Conservation (phyloP, 2,888 invertebrate species). For the Polyommatus iphigenia region DNA sequence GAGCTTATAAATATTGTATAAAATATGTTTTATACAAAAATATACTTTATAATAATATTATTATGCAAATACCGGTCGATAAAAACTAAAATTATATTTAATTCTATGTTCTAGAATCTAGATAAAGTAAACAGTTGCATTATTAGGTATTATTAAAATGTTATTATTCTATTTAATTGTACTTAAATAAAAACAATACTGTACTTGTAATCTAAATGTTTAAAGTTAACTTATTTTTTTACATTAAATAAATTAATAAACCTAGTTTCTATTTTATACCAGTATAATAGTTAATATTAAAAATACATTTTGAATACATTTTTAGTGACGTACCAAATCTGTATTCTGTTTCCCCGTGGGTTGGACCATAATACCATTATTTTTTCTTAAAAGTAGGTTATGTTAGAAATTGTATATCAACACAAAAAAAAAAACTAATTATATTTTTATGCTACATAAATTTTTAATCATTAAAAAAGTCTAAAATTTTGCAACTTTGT, state of each 20-base stretch:
- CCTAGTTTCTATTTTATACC: no score
- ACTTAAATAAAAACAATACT: no score
- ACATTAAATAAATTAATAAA: no score
- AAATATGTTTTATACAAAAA: not conserved
- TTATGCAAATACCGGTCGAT: not conserved
- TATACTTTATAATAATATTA: not conserved
- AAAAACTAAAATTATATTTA: not conserved
- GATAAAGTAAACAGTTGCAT: not conserved
- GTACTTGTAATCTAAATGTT: no score
- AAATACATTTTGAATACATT: no score
- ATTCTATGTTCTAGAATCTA: not conserved
- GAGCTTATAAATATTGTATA: no score
- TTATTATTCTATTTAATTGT: not conserved
- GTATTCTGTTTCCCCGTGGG: no score
- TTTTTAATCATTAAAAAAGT: not conserved
- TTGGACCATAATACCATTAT: not conserved
- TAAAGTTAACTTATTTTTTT: no score
- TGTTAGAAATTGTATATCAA: not conserved
- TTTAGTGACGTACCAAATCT: no score
- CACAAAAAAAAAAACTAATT: not conserved
- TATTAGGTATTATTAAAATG: not conserved
- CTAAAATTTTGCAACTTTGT: not conserved
- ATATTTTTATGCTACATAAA: constrained; percentile 4
- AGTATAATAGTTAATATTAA: no score
- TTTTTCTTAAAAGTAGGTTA: not conserved